These are phyloP conservation scores for Drosophila meridionalis DNA, from an alignment of 2,888 invertebrate species.

Conservation along the genomic window DNA sequence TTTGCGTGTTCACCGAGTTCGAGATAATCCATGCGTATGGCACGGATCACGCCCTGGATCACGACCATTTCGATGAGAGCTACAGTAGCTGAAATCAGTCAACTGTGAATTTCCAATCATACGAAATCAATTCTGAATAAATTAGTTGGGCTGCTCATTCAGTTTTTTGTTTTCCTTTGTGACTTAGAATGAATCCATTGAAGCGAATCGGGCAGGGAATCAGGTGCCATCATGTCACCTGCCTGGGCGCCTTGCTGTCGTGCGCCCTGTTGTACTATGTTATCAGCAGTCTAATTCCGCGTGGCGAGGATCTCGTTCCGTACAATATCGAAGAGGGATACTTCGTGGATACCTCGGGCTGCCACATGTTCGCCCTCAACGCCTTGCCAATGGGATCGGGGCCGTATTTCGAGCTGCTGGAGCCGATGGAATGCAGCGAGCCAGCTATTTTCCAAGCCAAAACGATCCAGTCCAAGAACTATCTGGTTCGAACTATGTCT, in stretches of 20 bases:
- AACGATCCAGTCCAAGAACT: not conserved
- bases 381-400: not conserved
- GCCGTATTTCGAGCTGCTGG: not conserved
- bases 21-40: constrained; percentile 44
- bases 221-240: not conserved
- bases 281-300: not conserved
- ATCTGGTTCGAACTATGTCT: not conserved
- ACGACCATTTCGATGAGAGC: constrained; percentile 26
- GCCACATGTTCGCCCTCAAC: not conserved
- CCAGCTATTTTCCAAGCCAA: not conserved
- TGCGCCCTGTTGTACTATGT: constrained; percentile 19
- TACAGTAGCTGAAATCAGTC: constrained; percentile 12
- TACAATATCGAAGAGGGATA: constrained; percentile 9
- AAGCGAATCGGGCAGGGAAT: not conserved
- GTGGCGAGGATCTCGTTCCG: not conserved
- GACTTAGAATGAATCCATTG: not conserved
- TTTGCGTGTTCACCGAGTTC: constrained; percentile 31
- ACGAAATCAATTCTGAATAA: not conserved
- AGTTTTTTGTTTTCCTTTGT: not conserved
- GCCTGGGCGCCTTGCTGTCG: constrained; percentile 1
- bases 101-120: not conserved
- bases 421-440: not conserved
- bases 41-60: constrained; percentile 47
- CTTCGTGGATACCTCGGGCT: constrained; percentile 45
- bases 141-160: not conserved